Evolutionary conservation across 2,888 invertebrate species (phyloP), one percentile per base, ranked within the genome.

Genomic region (Exocentrus adspersus): DNA sequence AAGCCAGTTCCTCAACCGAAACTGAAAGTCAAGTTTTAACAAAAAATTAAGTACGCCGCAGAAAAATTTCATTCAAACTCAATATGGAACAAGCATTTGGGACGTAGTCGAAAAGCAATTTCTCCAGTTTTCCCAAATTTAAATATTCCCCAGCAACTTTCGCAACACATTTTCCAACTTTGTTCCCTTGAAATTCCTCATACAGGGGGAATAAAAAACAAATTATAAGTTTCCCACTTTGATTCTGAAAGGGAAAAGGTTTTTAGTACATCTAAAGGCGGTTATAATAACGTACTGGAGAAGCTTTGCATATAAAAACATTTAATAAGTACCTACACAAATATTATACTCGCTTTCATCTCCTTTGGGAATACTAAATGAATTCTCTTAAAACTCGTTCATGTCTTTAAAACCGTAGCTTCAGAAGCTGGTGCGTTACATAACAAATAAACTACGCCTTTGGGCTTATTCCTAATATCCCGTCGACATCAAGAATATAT

Each of bases 221-320:
- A 37, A 51, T 51, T 51, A 51, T 32, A 51, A 51, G 32, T 51
- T 51, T 51, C n/a, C 43, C 51, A 30, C 48, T 48, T 48, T 48
- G 24, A 48, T 48, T 48, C 48, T n/a, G 28, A 48, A 28, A 48
- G n/a, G 48, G 28, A 28, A 28, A 28, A 28, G 16, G 24, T 28
- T 16, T 28, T 28, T 16, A 28, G 28, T 28, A 48, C 48, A 48
- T 48, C 48, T 28, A 48, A 48, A 14, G 16, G 16, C 48, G 28
- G 28, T 28, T 48, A 37, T 37, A 48, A 48, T 28, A 24, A n/a
- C n/a, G n/a, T n/a, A n/a, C n/a, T n/a, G n/a, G n/a, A n/a, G n/a
- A n/a, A n/a, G n/a, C n/a, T n/a, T n/a, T n/a, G n/a, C n/a, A n/a
- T n/a, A n/a, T n/a, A n/a, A n/a, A n/a, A n/a, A n/a, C n/a, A n/a